Evolutionary conservation across 2,888 invertebrate species (phyloP).

Genomic region (Deilephila porcellus): DNA sequence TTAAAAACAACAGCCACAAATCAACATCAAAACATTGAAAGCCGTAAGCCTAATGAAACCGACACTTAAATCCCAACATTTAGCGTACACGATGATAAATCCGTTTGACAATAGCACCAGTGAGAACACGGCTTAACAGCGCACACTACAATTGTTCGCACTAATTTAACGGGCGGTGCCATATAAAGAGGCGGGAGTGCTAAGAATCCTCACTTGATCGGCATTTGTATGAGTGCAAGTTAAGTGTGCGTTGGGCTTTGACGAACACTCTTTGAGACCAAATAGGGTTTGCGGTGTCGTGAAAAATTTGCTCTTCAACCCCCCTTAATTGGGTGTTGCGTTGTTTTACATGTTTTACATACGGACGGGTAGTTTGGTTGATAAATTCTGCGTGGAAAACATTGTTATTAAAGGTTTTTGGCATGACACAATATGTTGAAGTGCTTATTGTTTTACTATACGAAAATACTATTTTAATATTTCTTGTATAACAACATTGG

Average conservation of each 20-base stretch:
- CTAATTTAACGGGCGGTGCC: slow-evolving; percentile 82
- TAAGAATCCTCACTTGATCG: slow-evolving; percentile 81
- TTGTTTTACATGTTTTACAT: slow-evolving; percentile 54
- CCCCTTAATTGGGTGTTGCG: slow-evolving; percentile 80
- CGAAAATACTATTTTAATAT: too few relatives aligned
- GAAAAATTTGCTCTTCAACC: slow-evolving; percentile 83
- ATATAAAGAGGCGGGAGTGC: slow-evolving; percentile 74
- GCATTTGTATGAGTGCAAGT: slow-evolving; percentile 80
- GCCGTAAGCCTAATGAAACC: slow-evolving; percentile 50
- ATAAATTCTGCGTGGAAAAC: neutral
- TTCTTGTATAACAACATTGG: too few relatives aligned
- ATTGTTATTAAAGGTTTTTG: neutral
- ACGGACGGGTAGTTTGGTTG: slow-evolving; percentile 33
- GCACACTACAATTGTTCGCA: slow-evolving; percentile 77
- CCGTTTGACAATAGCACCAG: slow-evolving; percentile 65
- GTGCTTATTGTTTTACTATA: neutral
- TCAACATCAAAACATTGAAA: slow-evolving; percentile 44
- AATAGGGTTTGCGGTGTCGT: slow-evolving; percentile 77
- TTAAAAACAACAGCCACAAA: slow-evolving; percentile 49
- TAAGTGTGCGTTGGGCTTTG: slow-evolving; percentile 65
- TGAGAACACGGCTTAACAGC: slow-evolving; percentile 62
- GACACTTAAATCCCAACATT: slow-evolving; percentile 15
- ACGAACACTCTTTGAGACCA: slow-evolving; percentile 73
- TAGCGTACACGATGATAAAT: slow-evolving; percentile 63
- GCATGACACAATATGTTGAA: too few relatives aligned